A percentile compares a stretch with the other conserved stretches of the same genome.
These are phyloP conservation scores for Leptinotarsa haldemani DNA, from an alignment of 2,888 invertebrate genomes.

Conservation along the genomic window DNA sequence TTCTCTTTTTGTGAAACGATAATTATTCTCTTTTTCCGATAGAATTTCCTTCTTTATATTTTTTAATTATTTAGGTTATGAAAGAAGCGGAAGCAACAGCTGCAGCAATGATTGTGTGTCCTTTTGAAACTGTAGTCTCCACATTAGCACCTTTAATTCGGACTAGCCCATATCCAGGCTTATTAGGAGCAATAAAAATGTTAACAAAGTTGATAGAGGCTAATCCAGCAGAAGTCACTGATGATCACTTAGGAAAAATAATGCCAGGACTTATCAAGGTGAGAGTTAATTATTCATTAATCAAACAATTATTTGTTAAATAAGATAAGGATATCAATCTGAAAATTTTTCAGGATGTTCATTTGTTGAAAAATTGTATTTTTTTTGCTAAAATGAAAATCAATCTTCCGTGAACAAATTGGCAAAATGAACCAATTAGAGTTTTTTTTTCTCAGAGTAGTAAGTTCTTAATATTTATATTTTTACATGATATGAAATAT, in stretches of 20 bases:
- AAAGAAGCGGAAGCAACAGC: conserved; percentile 84
- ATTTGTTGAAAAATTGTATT: no score
- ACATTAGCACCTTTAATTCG: conserved; percentile 83
- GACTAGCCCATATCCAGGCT: conserved; percentile 87
- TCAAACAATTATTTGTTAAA: neutral
- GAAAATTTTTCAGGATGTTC: no score
- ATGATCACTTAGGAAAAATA: conserved; percentile 80
- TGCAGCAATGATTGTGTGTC: conserved; percentile 80
- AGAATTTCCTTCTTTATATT: conserved; percentile 4
- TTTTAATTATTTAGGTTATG: conserved; percentile 70
- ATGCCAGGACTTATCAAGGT: conserved; percentile 92
- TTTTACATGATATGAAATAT: no score
- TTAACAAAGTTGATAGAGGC: conserved; percentile 86
- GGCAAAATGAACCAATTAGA: no score
- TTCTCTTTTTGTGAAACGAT: no score
- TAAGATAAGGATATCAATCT: no score
- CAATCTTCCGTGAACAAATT: no score
- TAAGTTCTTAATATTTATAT: no score
- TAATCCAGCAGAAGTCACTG: conserved; percentile 77
- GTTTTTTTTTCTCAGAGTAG: no score
- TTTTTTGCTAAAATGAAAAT: no score
- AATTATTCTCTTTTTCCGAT: no score
- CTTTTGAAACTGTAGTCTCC: conserved; percentile 80
- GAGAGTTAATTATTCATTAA: conserved; percentile 39
- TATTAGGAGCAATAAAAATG: conserved; percentile 93